Evolutionary conservation across 2,888 invertebrate species (phyloP).

Genomic region (Stratiomys singularior): DNA sequence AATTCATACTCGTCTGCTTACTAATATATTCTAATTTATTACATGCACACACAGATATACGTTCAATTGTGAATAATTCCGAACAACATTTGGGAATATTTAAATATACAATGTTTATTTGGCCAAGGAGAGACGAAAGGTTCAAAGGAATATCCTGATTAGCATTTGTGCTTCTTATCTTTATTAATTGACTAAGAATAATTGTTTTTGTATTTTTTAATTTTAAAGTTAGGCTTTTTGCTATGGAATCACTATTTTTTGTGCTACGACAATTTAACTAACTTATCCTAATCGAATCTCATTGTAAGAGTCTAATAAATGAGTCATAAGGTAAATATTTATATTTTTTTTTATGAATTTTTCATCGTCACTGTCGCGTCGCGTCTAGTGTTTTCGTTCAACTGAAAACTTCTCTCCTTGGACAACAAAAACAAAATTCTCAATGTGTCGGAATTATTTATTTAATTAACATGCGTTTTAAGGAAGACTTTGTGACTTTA

Average conservation of each 20-base stretch:
- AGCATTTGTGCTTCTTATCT: background rate
- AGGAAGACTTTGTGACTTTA: slow-evolving; percentile 55
- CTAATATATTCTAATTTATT: background rate
- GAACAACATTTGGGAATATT: slow-evolving; percentile 49
- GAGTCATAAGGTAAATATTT: no score
- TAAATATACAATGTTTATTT: slow-evolving; percentile 50
- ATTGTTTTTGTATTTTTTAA: slow-evolving; percentile 11
- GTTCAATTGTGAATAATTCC: slow-evolving; percentile 48
- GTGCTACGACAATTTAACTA: slow-evolving; percentile 25
- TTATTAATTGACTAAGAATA: slow-evolving; percentile 46
- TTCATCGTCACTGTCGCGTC: no score
- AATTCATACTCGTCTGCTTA: background rate
- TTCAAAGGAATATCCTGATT: background rate
- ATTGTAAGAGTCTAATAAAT: background rate
- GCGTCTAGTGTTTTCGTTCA: no score
- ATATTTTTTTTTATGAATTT: no score
- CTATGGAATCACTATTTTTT: background rate
- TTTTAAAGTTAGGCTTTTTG: background rate
- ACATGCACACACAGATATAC: slow-evolving; percentile 12
- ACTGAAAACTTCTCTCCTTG: slow-evolving; percentile 20
- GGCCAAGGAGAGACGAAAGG: slow-evolving; percentile 41
- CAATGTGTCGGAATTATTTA: slow-evolving; percentile 52
- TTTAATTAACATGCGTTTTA: slow-evolving; percentile 54
- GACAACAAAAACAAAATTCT: slow-evolving; percentile 48
- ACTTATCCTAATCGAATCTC: slow-evolving; percentile 12